phyloP scores from a whole-genome alignment of 2,888 invertebrate species.

The Sphinx pinastri region DNA sequence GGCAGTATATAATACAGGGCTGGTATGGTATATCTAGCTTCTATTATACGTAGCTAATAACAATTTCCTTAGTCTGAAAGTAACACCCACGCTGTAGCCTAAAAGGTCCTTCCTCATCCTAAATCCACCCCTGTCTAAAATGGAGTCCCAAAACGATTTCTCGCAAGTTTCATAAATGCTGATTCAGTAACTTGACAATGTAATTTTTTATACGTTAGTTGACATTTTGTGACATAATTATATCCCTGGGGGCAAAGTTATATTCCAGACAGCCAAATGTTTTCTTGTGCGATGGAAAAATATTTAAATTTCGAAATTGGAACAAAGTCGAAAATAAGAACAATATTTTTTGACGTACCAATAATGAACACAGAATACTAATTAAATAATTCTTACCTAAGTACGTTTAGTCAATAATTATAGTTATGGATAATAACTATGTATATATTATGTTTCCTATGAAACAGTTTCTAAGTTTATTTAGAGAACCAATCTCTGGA shows the following conservation, averaged over 20 bases:
- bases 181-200: background rate
- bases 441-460: no score
- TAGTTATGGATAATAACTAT: no score
- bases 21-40: no score
- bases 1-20: no score
- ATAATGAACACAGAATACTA: background rate
- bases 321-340: background rate
- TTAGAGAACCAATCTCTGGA: no score
- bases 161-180: background rate
- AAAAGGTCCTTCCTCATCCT: background rate
- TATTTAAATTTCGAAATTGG: background rate
- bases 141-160: background rate
- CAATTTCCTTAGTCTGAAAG: no score
- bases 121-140: background rate
- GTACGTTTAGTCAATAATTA: no score
- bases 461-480: no score
- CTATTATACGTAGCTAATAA: no score
- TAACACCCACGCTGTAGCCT: no score
- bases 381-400: no score
- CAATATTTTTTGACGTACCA: background rate
- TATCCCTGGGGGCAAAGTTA: constrained; percentile 3
- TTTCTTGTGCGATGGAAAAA: background rate
- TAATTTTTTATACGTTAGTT: background rate
- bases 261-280: background rate
- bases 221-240: constrained; percentile 5